Conservation (phyloP, 2,113 vertebrate species). For the Dipodomys merriami region DNA sequence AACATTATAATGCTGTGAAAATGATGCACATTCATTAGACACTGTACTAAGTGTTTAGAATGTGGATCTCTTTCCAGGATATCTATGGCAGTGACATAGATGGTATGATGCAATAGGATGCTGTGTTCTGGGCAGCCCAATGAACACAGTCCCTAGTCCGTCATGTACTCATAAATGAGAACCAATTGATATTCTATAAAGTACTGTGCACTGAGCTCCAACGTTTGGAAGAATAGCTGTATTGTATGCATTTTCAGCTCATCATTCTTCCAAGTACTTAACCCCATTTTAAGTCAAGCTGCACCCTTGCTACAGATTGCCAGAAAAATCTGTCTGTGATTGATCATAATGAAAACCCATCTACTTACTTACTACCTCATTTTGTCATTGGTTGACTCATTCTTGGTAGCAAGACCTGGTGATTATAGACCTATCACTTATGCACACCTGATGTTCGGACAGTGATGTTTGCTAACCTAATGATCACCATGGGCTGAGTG, state of each 20-base stretch:
- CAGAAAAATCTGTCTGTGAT: background rate
- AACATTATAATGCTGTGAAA: background rate
- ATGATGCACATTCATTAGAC: background rate
- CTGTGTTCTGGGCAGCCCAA: fast-evolving
- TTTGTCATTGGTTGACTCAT: background rate
- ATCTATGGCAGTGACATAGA: too few relatives aligned
- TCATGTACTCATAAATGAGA: too few relatives aligned
- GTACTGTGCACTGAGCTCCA: too few relatives aligned
- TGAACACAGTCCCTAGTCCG: background rate
- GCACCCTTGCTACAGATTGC: background rate
- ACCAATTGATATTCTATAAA: background rate
- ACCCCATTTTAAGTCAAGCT: background rate
- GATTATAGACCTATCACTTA: background rate
- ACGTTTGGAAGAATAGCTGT: background rate
- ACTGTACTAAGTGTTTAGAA: background rate
- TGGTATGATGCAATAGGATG: too few relatives aligned
- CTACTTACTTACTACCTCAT: background rate
- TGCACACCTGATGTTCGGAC: background rate
- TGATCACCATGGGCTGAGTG: background rate
- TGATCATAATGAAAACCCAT: background rate
- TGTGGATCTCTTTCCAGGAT: too few relatives aligned
- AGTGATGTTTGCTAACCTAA: background rate
- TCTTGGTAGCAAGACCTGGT: background rate
- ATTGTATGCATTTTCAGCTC: background rate
- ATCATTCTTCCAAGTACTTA: background rate